These are phyloP conservation scores for Heliconius melpomene DNA, from an alignment of 1,140 invertebrate genomes.

Conservation along the genomic window DNA sequence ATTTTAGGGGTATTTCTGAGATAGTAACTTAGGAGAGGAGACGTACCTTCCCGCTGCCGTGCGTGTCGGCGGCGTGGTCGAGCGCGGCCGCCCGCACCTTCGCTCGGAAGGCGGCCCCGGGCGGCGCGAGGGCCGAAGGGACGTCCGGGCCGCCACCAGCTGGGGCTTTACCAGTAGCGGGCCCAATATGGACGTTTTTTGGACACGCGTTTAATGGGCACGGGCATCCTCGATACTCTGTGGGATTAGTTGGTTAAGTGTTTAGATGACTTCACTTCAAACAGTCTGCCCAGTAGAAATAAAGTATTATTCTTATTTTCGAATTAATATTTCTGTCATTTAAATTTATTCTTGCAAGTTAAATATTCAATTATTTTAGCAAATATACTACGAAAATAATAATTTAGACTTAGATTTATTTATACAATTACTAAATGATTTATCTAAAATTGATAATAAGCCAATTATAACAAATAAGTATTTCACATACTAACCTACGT, in stretches of 20 bases:
- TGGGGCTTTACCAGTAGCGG: conserved; percentile 92
- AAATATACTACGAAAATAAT: too few relatives aligned
- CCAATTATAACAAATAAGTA: not conserved
- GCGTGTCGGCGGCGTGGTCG: conserved; percentile 65
- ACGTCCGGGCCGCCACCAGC: conserved; percentile 78
- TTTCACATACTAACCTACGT: conserved; percentile 82
- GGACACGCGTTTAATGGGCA: conserved; percentile 95
- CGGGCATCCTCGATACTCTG: conserved; percentile 87
- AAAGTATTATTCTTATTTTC: too few relatives aligned
- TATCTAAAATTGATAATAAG: not conserved
- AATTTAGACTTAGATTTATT: too few relatives aligned
- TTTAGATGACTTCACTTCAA: not conserved
- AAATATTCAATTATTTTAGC: too few relatives aligned
- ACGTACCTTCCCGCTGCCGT: conserved; percentile 73
- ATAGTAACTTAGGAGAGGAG: too few relatives aligned
- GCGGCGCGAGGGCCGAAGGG: conserved; percentile 73
- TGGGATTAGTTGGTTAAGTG: conserved; percentile 30
- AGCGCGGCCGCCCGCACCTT: conserved; percentile 74
- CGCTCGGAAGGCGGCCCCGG: conserved; percentile 74
- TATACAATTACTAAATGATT: too few relatives aligned
- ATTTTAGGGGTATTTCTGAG: too few relatives aligned
- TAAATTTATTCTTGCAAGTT: too few relatives aligned
- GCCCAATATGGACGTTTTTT: conserved; percentile 98
- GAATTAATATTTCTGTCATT: too few relatives aligned
- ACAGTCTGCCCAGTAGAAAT: not conserved